phyloP scores from a whole-genome alignment of 2,113 vertebrate species.

The Lontra canadensis region DNA sequence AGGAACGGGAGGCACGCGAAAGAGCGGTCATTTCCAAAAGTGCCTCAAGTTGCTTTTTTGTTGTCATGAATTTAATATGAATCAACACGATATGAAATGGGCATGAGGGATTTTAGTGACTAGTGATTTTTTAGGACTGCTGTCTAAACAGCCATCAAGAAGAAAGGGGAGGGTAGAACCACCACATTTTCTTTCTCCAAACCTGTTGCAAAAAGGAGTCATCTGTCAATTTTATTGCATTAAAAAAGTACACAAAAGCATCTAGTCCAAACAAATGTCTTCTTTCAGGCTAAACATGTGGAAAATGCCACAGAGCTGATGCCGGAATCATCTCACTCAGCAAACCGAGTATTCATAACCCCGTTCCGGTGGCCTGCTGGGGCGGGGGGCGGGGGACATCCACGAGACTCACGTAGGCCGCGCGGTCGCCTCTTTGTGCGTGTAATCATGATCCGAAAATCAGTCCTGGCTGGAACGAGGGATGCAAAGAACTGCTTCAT shows the following conservation, averaged over 20 bases:
- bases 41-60: constrained; percentile 88
- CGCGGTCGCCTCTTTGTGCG: constrained; percentile 44
- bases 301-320: constrained; percentile 78
- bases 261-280: constrained; percentile 84
- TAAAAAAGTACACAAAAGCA: constrained; percentile 84
- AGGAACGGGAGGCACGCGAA: constrained; percentile 87
- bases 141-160: constrained; percentile 86
- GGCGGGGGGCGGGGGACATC: constrained; percentile 44
- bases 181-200: constrained; percentile 82
- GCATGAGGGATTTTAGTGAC: constrained; percentile 88
- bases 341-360: constrained; percentile 63
- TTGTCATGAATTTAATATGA: constrained; percentile 90
- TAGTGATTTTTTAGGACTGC: constrained; percentile 87
- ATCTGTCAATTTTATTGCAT: constrained; percentile 88
- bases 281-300: constrained; percentile 83
- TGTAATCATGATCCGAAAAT: neutral
- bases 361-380: constrained; percentile 67
- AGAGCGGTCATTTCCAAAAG: constrained; percentile 90
- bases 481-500: neutral
- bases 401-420: neutral
- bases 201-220: constrained; percentile 88
- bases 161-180: constrained; percentile 53
- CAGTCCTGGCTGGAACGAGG: neutral
- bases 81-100: constrained; percentile 88
- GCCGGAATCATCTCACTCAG: constrained; percentile 67